A percentile compares a stretch with the other conserved stretches of the same genome.
Conservation (phyloP, 2,888 invertebrate species). For the Pyralis farinalis region DNA sequence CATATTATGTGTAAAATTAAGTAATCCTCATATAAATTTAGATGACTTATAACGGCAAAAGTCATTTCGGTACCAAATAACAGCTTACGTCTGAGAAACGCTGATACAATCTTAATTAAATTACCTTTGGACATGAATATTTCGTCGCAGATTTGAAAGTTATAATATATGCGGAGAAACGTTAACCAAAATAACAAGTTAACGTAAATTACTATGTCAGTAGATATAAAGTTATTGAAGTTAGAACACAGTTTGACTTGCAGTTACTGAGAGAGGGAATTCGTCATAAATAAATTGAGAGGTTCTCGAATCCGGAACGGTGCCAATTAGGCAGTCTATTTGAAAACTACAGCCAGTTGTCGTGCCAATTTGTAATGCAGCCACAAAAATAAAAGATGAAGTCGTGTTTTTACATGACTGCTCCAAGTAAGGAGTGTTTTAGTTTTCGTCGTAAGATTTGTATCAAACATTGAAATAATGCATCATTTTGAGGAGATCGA, state of each 20-base stretch:
- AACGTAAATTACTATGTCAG: slow-evolving; percentile 9
- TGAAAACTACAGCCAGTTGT: slow-evolving; percentile 9
- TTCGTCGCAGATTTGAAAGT: slow-evolving; percentile 4
- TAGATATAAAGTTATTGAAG: slow-evolving; percentile 7
- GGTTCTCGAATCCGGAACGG: slow-evolving; percentile 34
- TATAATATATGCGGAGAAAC: slow-evolving; percentile 9
- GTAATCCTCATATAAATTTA: slow-evolving; percentile 1
- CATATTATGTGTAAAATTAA: too few relatives aligned
- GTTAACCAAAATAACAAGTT: slow-evolving; percentile 10
- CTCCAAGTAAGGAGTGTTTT: too few relatives aligned
- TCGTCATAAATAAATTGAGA: slow-evolving; percentile 42
- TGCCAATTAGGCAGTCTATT: slow-evolving; percentile 37
- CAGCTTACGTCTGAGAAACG: slow-evolving; percentile 1
- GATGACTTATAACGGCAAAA: slow-evolving; percentile 4
- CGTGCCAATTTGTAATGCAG: slow-evolving; percentile 13
- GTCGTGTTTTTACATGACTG: too few relatives aligned
- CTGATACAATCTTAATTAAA: slow-evolving; percentile 9
- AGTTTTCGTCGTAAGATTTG: too few relatives aligned
- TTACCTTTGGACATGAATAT: slow-evolving; percentile 7
- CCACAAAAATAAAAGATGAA: slow-evolving; percentile 12
- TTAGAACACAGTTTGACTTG: slow-evolving; percentile 8
- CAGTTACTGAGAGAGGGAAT: slow-evolving; percentile 17
- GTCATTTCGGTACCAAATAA: slow-evolving; percentile 7
- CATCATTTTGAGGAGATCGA: too few relatives aligned
- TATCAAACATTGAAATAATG: too few relatives aligned